Conservation (phyloP, 2,113 vertebrate species). For the Orientallactaga bullata region DNA sequence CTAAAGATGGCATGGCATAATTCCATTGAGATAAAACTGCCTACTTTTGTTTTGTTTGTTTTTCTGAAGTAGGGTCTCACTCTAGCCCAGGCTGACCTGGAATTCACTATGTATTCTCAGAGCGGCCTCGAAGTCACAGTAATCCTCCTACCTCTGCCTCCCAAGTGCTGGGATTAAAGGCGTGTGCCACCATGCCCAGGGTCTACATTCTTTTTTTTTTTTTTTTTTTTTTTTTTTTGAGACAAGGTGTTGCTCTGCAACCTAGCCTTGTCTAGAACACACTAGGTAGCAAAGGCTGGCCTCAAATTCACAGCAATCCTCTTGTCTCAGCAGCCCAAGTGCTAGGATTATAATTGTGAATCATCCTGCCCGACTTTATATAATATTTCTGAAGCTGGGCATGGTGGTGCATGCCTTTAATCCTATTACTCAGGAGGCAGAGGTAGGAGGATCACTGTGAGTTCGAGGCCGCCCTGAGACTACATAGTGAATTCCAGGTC, state of each 20-base stretch:
- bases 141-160: neutral
- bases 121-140: neutral
- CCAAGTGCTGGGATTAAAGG: neutral
- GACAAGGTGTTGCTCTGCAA: neutral
- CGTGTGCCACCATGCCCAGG: neutral
- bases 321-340: neutral
- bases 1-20: rapidly evolving
- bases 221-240: neutral
- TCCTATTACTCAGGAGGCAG: too few species aligned
- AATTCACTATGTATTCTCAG: too few species aligned
- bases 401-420: too few species aligned
- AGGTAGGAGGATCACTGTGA: too few species aligned
- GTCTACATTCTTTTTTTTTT: too few species aligned
- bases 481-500: too few species aligned
- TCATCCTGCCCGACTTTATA: neutral
- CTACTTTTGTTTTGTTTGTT: too few species aligned
- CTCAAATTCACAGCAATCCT: neutral
- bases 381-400: neutral
- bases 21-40: neutral
- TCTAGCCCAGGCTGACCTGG: neutral
- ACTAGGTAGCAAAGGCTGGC: neutral
- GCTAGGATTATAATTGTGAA: neutral
- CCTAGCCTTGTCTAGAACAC: too few species aligned
- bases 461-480: too few species aligned
- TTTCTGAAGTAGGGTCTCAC: neutral